Conservation (phyloP, 2,113 vertebrate species). For the Sminthopsis crassicaudata region DNA sequence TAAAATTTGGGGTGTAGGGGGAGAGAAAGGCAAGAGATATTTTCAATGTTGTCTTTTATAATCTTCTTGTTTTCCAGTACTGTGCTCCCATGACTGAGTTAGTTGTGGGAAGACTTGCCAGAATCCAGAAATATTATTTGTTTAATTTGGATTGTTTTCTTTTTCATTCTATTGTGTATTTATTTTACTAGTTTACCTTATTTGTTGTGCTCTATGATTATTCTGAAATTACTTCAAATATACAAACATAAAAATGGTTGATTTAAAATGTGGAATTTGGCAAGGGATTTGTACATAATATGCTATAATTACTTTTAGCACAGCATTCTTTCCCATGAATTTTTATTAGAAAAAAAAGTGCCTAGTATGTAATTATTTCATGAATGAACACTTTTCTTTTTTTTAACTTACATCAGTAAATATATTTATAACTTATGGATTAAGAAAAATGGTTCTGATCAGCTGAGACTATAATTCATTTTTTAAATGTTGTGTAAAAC, state of each 20-base stretch:
- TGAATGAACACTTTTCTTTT: slow-evolving; percentile 34
- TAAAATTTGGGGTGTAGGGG: neutral
- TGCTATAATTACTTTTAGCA: slow-evolving; percentile 68
- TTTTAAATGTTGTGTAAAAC: slow-evolving; percentile 58
- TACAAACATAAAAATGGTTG: slow-evolving; percentile 68
- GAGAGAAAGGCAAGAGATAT: neutral
- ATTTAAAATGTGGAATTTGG: slow-evolving; percentile 71
- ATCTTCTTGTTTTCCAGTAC: neutral
- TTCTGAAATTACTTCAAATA: slow-evolving; percentile 74
- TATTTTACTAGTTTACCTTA: slow-evolving; percentile 66
- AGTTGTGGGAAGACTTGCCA: rapidly evolving
- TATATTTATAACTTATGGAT: slow-evolving; percentile 62
- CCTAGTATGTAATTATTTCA: slow-evolving; percentile 66
- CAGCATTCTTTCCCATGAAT: slow-evolving; percentile 64
- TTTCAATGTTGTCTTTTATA: neutral
- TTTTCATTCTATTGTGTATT: slow-evolving; percentile 46
- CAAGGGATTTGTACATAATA: slow-evolving; percentile 71
- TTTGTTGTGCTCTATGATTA: slow-evolving; percentile 67
- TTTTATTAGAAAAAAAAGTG: slow-evolving; percentile 71
- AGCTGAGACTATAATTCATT: slow-evolving; percentile 54
- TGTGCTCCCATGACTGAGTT: neutral
- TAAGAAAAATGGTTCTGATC: slow-evolving; percentile 57
- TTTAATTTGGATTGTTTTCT: slow-evolving; percentile 26
- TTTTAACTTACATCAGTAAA: slow-evolving; percentile 57
- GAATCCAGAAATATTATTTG: neutral